Evolutionary conservation across 35 echinoderm and acorn worm genomes (phyloP).

Genomic region (Hemicentrotus pulcherrimus): DNA sequence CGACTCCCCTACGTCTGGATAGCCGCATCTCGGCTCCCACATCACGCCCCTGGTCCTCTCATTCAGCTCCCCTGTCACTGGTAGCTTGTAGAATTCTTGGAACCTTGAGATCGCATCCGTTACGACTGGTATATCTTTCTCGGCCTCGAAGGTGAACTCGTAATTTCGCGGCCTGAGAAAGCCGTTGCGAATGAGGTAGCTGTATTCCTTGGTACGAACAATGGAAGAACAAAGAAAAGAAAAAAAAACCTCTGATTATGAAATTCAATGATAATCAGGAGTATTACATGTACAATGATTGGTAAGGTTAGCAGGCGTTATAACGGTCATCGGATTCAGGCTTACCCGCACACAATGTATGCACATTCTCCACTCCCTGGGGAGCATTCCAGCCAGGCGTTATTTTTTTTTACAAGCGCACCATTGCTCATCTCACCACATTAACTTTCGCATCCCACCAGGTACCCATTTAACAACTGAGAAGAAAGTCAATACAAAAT

Average conservation of each 20-base stretch:
- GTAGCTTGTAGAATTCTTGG: slow-evolving; percentile 72
- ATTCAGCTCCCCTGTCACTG: slow-evolving; percentile 62
- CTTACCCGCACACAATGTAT: too few species aligned
- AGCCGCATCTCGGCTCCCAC: slow-evolving; percentile 75
- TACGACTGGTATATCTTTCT: not conserved
- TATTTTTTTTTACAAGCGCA: too few species aligned
- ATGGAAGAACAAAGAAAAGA: not conserved
- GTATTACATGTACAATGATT: not conserved
- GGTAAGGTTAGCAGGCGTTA: not conserved
- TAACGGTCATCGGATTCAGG: too few species aligned
- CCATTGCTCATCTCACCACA: too few species aligned
- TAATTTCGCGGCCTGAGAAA: not conserved
- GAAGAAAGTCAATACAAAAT: too few species aligned
- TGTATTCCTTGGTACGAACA: slow-evolving; percentile 29
- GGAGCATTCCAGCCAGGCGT: too few species aligned
- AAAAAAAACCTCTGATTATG: not conserved
- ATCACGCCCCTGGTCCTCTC: slow-evolving; percentile 59
- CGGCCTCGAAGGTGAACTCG: slow-evolving; percentile 23
- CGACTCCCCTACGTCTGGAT: slow-evolving; percentile 63
- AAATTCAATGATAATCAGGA: not conserved
- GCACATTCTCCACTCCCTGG: too few species aligned
- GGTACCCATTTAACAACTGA: too few species aligned
- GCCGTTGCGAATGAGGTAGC: slow-evolving; percentile 41
- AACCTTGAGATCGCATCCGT: slow-evolving; percentile 59
- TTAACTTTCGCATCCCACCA: too few species aligned